Evolutionary conservation across 2,888 invertebrate species (phyloP).

Genomic region (Hecatera dysodea): DNA sequence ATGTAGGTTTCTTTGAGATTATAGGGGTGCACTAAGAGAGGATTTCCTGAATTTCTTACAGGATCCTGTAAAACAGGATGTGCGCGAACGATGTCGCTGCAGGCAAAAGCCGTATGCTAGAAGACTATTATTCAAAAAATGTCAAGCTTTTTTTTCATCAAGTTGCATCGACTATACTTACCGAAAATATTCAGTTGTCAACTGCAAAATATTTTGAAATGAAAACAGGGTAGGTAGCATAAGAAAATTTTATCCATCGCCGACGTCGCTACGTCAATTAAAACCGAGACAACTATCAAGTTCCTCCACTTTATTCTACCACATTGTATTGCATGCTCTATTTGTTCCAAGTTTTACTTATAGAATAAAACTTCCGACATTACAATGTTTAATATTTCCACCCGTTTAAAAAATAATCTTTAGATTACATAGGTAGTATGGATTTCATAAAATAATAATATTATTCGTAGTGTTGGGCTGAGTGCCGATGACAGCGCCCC

Average conservation of each 20-base stretch:
- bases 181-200: neutral
- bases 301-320: slow-evolving; percentile 4
- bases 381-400: slow-evolving; percentile 13
- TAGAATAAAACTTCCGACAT: slow-evolving; percentile 6
- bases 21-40: no score
- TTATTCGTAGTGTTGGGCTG: slow-evolving; percentile 74
- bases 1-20: no score
- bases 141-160: neutral
- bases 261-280: slow-evolving; percentile 17
- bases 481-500: slow-evolving; percentile 85
- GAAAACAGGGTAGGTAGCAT: neutral
- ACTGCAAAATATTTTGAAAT: neutral
- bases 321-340: slow-evolving; percentile 1
- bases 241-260: neutral
- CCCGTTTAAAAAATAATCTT: slow-evolving; percentile 41
- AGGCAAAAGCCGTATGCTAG: no score
- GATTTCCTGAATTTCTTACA: no score
- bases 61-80: no score
- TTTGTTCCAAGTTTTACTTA: slow-evolving; percentile 4
- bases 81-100: no score
- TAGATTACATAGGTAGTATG: slow-evolving; percentile 54
- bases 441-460: slow-evolving; percentile 69
- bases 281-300: slow-evolving; percentile 17
- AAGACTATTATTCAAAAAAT: no score
- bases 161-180: neutral